Base-by-base conservation (phyloP, 2,888 invertebrate genomes). In the Sussaba pulchella region DNA sequence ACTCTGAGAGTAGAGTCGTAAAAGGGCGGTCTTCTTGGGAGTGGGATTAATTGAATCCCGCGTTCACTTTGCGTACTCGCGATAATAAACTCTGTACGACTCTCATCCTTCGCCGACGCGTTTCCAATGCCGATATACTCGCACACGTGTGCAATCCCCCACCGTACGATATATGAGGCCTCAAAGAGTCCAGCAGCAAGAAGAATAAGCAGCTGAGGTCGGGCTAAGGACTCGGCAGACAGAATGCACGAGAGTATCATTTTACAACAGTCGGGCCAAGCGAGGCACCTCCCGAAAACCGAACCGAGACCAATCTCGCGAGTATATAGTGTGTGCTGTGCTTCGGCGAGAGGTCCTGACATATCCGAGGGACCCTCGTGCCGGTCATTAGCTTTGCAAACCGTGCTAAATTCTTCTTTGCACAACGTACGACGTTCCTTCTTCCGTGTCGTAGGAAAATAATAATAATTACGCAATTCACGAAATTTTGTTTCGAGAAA, bases 221-320 rank as follows among this genome's bases (percentile, higher is more conserved):
- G 61, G 61, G 50, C 50, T 47, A 50, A 50, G 47, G 71, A 72
- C 50, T 71, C 47, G 47, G 61, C n/a, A 50, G 61, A 61, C 50
- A 47, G 61, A 72, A 61, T 31, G 71, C 36, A 50, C 36, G 66
- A 71, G 66, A 64, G 72, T 73, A 73, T 73, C 72, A 41, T 73
- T 63, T 73, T 73, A 74, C 77, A 75, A 52, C 50, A 36, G 52
- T 43, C 69, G 57, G 70, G 31, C 67, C 39, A 52, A 59, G 71
- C 47, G 54, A 59, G 75, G 76, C 85, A 87, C 85, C 84, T 85
- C 86, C 87, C 88, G 87, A 88, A 89, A 87, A 86, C 85, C 82
- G 87, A 87, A 86, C 87, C 87, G 87, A 82, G 78, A 85, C 88
- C 80, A 88, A 88, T 86, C 78, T 70, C 81, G 71, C 84, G 84